Evolutionary conservation across 2,888 invertebrate species (phyloP).

Genomic region (Drosophila neonasuta): DNA sequence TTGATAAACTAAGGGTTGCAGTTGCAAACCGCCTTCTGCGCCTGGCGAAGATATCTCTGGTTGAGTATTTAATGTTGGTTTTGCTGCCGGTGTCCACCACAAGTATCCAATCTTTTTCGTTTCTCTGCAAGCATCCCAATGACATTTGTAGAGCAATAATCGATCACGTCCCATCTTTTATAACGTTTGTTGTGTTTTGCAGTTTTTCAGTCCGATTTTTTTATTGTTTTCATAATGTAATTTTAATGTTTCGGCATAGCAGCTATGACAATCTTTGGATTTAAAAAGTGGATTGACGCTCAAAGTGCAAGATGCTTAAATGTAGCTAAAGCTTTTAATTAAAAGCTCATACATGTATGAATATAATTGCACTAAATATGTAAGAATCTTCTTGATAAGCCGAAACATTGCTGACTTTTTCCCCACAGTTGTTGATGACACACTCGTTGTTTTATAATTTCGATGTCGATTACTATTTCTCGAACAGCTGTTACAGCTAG

Average conservation of each 20-base stretch:
- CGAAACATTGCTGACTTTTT: conserved; percentile 31
- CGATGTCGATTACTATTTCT: conserved; percentile 31
- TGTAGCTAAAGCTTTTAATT: too few relatives aligned
- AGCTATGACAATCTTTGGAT: conserved; percentile 91
- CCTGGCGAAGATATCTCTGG: conserved; percentile 82
- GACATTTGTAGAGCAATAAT: conserved; percentile 47
- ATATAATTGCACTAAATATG: background rate
- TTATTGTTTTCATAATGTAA: conserved; percentile 83
- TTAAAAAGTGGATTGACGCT: conserved; percentile 25
- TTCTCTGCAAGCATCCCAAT: conserved; percentile 41
- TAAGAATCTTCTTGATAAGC: conserved; percentile 30
- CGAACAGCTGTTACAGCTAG: conserved; percentile 21
- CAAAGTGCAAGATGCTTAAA: background rate
- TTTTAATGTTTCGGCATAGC: conserved; percentile 93
- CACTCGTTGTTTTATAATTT: conserved; percentile 21
- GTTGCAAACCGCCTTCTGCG: conserved; percentile 87
- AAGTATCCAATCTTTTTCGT: conserved; percentile 45
- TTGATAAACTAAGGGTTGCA: conserved; percentile 57
- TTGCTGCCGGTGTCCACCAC: conserved; percentile 52
- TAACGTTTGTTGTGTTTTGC: conserved; percentile 93
- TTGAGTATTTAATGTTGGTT: conserved; percentile 84
- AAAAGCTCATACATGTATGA: too few relatives aligned
- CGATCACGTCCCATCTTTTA: conserved; percentile 82
- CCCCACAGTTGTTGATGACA: conserved; percentile 10
- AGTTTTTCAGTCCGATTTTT: conserved; percentile 92